A percentile compares a stretch with the other conserved stretches of the same genome.
Evolutionary conservation across 2,113 vertebrate genomes (phyloP).

Genomic region (Gobius niger): DNA sequence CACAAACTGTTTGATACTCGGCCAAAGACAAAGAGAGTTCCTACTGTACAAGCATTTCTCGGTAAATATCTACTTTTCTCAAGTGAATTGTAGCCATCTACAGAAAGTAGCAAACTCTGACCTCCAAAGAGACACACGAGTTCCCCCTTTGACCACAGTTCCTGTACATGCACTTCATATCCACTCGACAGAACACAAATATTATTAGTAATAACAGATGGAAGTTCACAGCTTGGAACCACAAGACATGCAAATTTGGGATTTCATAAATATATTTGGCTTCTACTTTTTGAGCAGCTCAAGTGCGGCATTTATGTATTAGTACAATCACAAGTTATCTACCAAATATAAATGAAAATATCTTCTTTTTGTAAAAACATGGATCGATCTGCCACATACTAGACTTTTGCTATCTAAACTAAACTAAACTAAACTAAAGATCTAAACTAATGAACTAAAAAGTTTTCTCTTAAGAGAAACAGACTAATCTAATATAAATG

Average conservation of each 20-base stretch:
- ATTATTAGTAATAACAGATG: conserved; percentile 24
- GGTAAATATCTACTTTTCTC: conserved; percentile 1
- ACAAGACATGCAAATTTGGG: not conserved
- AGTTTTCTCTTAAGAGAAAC: too few species aligned
- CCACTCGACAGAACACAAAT: conserved; percentile 34
- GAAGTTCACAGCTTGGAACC: conserved; percentile 1
- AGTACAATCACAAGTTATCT: not conserved
- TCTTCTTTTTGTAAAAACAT: too few species aligned
- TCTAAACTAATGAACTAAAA: too few species aligned
- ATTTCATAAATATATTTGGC: not conserved
- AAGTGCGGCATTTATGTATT: not conserved
- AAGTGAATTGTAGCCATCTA: not conserved
- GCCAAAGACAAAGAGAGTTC: conserved; percentile 21
- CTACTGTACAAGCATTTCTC: not conserved
- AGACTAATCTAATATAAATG: too few species aligned
- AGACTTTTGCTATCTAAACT: too few species aligned
- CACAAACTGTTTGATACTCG: conserved; percentile 24
- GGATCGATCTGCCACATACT: too few species aligned
- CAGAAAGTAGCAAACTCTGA: conserved; percentile 27
- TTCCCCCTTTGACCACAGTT: conserved; percentile 29
- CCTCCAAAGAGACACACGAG: conserved; percentile 16
- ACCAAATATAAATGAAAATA: too few species aligned
- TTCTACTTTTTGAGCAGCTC: not conserved
- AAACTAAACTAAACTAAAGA: too few species aligned
- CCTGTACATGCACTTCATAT: conserved; percentile 37